A percentile compares a stretch with the other conserved stretches of the same genome.
phyloP scores from a whole-genome alignment of 1,140 invertebrate species.

The Sminthurides bifidus region DNA sequence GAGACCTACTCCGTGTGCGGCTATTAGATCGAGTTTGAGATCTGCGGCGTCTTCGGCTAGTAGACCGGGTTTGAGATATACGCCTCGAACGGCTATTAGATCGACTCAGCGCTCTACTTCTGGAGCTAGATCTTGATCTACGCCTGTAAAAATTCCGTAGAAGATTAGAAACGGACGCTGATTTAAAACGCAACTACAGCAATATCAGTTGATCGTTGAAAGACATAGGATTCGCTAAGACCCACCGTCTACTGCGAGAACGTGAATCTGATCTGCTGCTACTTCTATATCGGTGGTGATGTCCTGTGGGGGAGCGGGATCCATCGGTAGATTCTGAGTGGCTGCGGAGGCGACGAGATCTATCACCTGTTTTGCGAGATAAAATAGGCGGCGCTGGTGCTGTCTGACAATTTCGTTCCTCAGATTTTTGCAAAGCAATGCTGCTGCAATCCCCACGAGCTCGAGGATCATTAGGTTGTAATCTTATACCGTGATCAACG shows the following conservation, averaged over 20 bases:
- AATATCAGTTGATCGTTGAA: too few relatives aligned
- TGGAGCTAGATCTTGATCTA: slow-evolving; percentile 8
- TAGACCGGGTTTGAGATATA: not conserved
- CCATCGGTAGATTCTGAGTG: not conserved
- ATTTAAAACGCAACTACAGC: too few relatives aligned
- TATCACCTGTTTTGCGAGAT: not conserved
- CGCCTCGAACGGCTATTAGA: not conserved
- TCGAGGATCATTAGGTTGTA: too few relatives aligned
- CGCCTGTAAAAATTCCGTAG: not conserved
- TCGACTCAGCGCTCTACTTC: slow-evolving; percentile 3
- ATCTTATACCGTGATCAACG: too few relatives aligned
- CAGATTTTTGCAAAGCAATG: too few relatives aligned
- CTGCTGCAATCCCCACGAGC: too few relatives aligned
- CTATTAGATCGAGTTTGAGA: not conserved
- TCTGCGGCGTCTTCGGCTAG: not conserved
- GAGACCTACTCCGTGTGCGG: not conserved
- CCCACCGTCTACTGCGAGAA: slow-evolving; percentile 8
- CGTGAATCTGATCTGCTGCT: not conserved
- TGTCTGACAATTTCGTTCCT: not conserved
- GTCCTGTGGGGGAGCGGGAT: not conserved
- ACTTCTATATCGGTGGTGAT: not conserved
- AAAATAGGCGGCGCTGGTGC: too few relatives aligned
- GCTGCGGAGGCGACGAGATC: not conserved
- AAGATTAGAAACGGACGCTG: too few relatives aligned
- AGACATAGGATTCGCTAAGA: too few relatives aligned